Base-by-base conservation (phyloP, 2,797 vertebrate species). In the Hydrolagus colliei region DNA sequence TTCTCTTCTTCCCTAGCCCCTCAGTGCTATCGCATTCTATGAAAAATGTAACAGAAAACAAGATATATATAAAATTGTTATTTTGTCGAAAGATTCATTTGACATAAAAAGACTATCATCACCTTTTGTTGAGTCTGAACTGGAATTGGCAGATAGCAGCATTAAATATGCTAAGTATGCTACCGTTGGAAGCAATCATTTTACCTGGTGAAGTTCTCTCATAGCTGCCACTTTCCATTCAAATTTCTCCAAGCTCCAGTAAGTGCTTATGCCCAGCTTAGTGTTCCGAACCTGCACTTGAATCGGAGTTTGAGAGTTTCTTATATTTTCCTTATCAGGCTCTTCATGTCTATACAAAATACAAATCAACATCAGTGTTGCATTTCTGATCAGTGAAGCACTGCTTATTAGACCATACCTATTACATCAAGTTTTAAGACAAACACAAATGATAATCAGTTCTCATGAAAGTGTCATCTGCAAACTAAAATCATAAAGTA, bases 201-300 rank as follows among this genome's bases (percentile, higher is more conserved):
- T 89, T 87, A 98, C 97, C 96, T 96, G 95, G 85, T 96, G 95
- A 1, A 97, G 90, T 35, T 99, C 98, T 89, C 97, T 96, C 96
- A 99, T 96, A 86, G 93, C 91, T 71, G 93, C 96, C 86, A 99
- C 92, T 88, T 96, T 99, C 90, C 95, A 95, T 86, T 98, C 96
- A 91, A 99, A 98, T 90, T 97, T 98, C 86, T 98, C 96, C 86
- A 97, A 87, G 88, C 90, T 97, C 98, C 97, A 99, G 89, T 96
- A 95, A 4, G 97, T 97, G 76, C 95, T 92, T 88, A 98, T 96
- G 72, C 95, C 95, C 87, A 99, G 91, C 87, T 95, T 96, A 87
- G 93, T 91, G 89, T 99, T 98, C 89, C 94, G 94, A 89, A 99
- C 96, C 32, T 94, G 95, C 52, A 98, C 94, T 87, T 94, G 95